These are phyloP conservation scores for Lampris incognitus DNA, from an alignment of 2,113 vertebrate genomes.

Conservation along the genomic window DNA sequence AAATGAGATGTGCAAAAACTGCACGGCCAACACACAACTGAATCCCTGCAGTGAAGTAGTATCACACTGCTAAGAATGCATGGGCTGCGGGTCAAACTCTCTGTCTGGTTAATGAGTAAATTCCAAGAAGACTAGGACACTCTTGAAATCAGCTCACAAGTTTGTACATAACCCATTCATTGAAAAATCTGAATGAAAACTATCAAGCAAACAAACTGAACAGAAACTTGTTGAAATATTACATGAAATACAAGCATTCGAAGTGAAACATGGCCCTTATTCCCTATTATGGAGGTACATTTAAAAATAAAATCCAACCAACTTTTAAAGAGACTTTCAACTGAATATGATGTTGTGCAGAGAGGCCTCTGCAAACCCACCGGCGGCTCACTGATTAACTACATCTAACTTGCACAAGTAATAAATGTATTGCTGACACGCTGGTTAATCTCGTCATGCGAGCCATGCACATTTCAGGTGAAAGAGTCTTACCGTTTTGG, in stretches of 20 bases:
- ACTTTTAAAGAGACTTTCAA: not conserved
- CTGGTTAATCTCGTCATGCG: not conserved
- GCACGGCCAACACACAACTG: not conserved
- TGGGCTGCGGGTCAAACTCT: constrained; percentile 72
- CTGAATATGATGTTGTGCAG: not conserved
- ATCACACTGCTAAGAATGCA: constrained; percentile 46
- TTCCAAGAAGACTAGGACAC: constrained; percentile 38
- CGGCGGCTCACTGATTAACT: too few species aligned
- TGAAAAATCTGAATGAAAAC: too few species aligned
- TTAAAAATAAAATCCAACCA: not conserved
- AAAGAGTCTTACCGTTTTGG: constrained; percentile 85
- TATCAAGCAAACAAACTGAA: not conserved
- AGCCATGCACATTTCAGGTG: not conserved
- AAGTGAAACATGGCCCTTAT: not conserved
- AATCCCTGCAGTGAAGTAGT: not conserved
- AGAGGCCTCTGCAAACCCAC: too few species aligned
- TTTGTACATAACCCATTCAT: not conserved
- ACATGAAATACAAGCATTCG: too few species aligned
- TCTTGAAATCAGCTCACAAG: constrained; percentile 32
- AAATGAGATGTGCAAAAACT: not conserved
- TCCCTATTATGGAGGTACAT: not conserved
- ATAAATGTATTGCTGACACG: not conserved
- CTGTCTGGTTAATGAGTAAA: constrained; percentile 82
- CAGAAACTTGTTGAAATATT: not conserved
- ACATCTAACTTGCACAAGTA: constrained; percentile 1